Base-by-base conservation (phyloP, 2,888 invertebrate species). In the Pilophorus perplexus region DNA sequence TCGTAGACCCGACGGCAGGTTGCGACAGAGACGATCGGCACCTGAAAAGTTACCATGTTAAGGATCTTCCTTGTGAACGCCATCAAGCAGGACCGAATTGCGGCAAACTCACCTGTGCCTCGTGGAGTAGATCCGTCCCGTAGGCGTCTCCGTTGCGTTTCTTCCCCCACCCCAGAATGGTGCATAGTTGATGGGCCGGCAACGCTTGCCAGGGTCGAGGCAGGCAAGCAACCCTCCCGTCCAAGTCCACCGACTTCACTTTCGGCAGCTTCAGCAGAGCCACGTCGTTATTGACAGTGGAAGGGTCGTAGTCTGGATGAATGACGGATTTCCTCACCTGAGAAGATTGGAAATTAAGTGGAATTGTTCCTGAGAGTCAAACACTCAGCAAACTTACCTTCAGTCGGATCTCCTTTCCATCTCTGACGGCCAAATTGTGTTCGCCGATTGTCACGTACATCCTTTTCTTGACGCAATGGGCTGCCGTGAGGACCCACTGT, bases 81-180 rank as follows among this genome's bases (percentile, higher is more conserved):
- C n/a, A n/a, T 33, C 33, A 33, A 33, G 12, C n/a, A 33, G 33
- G 33, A 33, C 6, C 12, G 12, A 33, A 33, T 8, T 33, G 6
- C 6, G 12, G 33, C 33, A 12, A 33, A 8, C 33, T 33, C 77
- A 88, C 89, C 79, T 87, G 86, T 16, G 93, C 93, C 79, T 96
- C 93, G 73, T 92, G 91, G 20, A 96, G 80, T 10, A 89, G 81
- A 72, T 88, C 85, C 0, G 92, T 89, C 12, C 95, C 95, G 72
- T 86, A 87, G 5, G 85, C 82, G 74, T 92, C 89, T 0, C 84
- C 84, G 57, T 86, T 82, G 44, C 85, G 81, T 64, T 86, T 82
- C 78, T 94, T 93, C 16, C 95, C 95, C 95, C 95, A 96, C 1
- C 96, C 96, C 68, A 94, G 85, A 69, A 94, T 93, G 1, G 88